phyloP scores from a whole-genome alignment of 1,140 invertebrate species.

The Eciton burchellii region DNA sequence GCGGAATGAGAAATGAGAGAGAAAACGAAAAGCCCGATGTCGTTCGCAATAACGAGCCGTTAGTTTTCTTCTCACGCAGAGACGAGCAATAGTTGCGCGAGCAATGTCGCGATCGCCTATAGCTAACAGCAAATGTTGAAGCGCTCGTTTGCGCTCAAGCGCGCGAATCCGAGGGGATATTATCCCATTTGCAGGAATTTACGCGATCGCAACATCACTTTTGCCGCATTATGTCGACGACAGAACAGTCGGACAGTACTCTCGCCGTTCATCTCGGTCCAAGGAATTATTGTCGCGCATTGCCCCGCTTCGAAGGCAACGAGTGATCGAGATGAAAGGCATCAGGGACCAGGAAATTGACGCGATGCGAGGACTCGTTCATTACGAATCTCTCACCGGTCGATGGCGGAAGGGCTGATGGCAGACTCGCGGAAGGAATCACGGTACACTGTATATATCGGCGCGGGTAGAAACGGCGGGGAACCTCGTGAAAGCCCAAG shows the following conservation, averaged over 20 bases:
- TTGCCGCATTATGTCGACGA: background rate
- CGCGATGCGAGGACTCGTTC: background rate
- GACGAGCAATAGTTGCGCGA: background rate
- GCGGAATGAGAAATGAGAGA: background rate
- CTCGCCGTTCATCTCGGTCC: background rate
- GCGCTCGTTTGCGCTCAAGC: background rate
- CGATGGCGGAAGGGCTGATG: background rate
- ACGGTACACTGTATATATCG: slow-evolving; percentile 38
- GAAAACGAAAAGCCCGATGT: slow-evolving; percentile 7
- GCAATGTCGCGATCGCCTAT: slow-evolving; percentile 1
- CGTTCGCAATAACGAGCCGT: slow-evolving; percentile 24
- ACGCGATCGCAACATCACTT: background rate
- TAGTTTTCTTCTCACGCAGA: slow-evolving; percentile 7
- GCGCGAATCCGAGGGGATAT: background rate
- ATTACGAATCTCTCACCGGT: background rate
- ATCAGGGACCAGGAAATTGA: background rate
- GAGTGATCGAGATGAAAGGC: background rate
- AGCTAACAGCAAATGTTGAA: slow-evolving; percentile 22
- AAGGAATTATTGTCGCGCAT: background rate
- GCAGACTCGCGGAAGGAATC: slow-evolving; percentile 5
- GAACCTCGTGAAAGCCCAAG: slow-evolving; percentile 70
- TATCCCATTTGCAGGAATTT: slow-evolving; percentile 9
- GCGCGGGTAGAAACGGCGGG: slow-evolving; percentile 57
- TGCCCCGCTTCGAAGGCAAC: background rate
- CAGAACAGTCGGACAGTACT: background rate